A percentile compares a stretch with the other conserved stretches of the same genome.
phyloP scores from a whole-genome alignment of 2,113 vertebrate genomes.

The Onychorhynchus coronatus region DNA sequence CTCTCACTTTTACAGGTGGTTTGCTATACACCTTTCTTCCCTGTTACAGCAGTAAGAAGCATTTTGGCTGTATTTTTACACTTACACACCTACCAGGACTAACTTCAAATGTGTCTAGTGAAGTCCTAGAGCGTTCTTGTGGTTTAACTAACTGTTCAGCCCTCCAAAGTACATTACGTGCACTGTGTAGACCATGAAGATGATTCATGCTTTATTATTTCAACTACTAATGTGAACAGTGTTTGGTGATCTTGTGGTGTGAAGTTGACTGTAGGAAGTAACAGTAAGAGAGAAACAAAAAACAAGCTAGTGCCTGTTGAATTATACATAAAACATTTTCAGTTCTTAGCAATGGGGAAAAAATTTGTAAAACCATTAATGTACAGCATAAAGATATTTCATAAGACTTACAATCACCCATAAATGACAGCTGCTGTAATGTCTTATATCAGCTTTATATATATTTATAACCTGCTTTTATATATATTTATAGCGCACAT shows the following conservation, averaged over 20 bases:
- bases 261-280: background rate
- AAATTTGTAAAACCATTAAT: slow-evolving; percentile 28
- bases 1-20: background rate
- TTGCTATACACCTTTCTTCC: background rate
- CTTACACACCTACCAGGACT: background rate
- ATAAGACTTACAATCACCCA: background rate
- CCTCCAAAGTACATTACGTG: background rate
- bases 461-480: too few species aligned
- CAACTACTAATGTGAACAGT: background rate
- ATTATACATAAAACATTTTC: background rate
- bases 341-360: background rate
- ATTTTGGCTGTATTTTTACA: background rate
- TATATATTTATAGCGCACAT: too few species aligned
- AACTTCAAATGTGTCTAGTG: background rate
- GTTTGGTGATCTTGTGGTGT: background rate
- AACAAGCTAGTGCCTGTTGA: background rate
- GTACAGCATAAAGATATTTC: background rate
- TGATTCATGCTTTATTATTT: background rate
- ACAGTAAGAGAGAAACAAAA: background rate
- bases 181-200: background rate
- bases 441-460: background rate
- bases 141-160: background rate
- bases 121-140: background rate
- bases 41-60: background rate
- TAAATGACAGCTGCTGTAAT: background rate